Conservation (phyloP, 2,888 invertebrate genomes). For the Ormyrus nitidulus region DNA sequence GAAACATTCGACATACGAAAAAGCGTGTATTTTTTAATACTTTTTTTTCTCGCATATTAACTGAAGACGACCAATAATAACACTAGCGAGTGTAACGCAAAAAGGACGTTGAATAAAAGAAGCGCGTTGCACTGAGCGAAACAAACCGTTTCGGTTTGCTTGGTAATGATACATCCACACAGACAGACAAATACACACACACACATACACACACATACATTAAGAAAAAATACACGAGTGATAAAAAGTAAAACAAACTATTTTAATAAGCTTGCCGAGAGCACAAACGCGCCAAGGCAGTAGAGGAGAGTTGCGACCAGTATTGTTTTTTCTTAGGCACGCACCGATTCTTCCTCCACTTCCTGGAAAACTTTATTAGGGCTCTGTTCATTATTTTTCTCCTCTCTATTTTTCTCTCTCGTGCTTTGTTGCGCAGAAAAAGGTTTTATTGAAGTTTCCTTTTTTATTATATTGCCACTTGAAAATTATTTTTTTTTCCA, state of each 20-base stretch:
- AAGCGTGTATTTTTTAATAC: background rate
- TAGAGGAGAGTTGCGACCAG: conserved; percentile 52
- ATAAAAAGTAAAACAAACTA: conserved; percentile 53
- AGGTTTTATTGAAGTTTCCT: conserved; percentile 27
- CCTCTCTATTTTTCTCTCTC: background rate
- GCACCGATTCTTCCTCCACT: conserved; percentile 40
- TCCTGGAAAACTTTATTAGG: conserved; percentile 24
- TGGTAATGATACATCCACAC: conserved; percentile 32
- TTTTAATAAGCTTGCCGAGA: conserved; percentile 57
- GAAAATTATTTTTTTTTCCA: conserved; percentile 4
- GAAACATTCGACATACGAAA: too few species aligned
- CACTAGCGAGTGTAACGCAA: conserved; percentile 4
- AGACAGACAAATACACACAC: conserved; percentile 17
- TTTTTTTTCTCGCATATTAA: conserved; percentile 29
- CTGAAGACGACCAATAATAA: conserved; percentile 46
- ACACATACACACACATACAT: conserved; percentile 14
- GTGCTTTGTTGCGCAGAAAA: conserved; percentile 25
- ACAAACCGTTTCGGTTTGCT: conserved; percentile 28
- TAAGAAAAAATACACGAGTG: conserved; percentile 27
- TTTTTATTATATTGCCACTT: background rate
- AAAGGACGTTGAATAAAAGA: conserved; percentile 16
- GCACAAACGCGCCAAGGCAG: conserved; percentile 54
- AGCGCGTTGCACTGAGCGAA: conserved; percentile 20
- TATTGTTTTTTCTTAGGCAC: conserved; percentile 55
- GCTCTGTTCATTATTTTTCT: conserved; percentile 13